Percentiles rank a stretch among this genome's conserved stretches.
Conservation (phyloP, 1,140 invertebrate species). For the Panagrolaimus sp. region DNA sequence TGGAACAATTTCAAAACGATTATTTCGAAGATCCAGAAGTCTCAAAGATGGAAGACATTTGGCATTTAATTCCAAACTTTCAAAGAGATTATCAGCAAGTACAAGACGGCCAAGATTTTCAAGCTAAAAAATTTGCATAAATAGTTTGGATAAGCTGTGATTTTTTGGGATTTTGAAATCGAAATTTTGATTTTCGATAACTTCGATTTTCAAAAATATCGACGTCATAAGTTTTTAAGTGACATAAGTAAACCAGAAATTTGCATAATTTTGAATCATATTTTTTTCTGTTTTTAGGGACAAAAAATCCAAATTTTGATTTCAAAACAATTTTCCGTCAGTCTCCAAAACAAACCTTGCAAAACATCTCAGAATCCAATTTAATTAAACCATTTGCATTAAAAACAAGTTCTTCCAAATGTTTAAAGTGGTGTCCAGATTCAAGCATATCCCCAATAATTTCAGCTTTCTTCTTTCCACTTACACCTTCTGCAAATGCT, state of each 20-base stretch:
- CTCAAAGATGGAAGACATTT: slow-evolving; percentile 21
- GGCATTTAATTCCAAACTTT: slow-evolving; percentile 22
- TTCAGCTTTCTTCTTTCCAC: slow-evolving; percentile 2
- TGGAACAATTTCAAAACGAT: slow-evolving; percentile 21
- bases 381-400: slow-evolving; percentile 25
- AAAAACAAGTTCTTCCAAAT: slow-evolving; percentile 28
- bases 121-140: slow-evolving; percentile 15
- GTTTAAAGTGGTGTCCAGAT: slow-evolving; percentile 19
- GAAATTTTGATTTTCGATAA: no score
- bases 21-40: slow-evolving; percentile 24
- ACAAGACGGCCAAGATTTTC: slow-evolving; percentile 23
- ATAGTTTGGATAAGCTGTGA: no score
- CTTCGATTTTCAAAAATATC: no score
- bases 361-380: slow-evolving; percentile 36
- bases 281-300: no score
- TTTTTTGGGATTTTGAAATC: no score
- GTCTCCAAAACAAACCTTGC: slow-evolving; percentile 15
- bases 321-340: no score
- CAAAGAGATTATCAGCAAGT: slow-evolving; percentile 29
- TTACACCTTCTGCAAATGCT: slow-evolving; percentile 21
- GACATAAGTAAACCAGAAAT: no score
- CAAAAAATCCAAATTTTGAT: no score
- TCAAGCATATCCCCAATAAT: slow-evolving; percentile 20
- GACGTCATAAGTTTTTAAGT: no score
- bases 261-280: no score